Conservation (phyloP, 2,888 invertebrate species). For the Allolobophora icterica region DNA sequence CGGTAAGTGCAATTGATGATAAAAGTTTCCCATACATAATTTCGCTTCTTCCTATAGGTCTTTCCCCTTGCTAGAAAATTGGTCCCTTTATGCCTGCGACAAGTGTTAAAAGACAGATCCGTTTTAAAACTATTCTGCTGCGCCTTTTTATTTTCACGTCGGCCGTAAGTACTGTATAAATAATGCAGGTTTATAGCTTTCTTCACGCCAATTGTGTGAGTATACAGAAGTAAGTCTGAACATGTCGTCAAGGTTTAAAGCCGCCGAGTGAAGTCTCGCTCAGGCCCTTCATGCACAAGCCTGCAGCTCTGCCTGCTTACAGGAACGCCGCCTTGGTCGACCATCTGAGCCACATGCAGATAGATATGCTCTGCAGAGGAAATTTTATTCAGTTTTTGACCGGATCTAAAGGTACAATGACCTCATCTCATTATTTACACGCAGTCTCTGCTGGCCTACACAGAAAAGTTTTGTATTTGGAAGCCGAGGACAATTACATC, state of each 20-base stretch:
- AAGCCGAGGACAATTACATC: neutral
- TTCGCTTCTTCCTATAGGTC: no score
- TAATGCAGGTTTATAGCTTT: no score
- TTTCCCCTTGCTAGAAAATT: no score
- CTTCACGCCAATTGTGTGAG: no score
- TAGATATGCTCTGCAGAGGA: no score
- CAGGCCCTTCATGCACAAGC: neutral
- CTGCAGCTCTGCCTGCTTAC: neutral
- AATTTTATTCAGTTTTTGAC: neutral
- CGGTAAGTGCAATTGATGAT: no score
- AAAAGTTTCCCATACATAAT: no score
- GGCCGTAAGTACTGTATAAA: no score
- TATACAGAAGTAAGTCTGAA: neutral
- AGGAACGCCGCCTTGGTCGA: neutral
- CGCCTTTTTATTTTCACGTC: no score
- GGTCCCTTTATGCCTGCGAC: no score
- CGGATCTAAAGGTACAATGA: neutral
- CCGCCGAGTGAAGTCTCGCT: neutral
- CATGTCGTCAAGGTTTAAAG: neutral
- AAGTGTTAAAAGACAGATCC: no score
- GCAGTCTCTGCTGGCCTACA: neutral
- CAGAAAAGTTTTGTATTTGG: neutral
- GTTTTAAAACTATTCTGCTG: no score
- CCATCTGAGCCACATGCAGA: neutral
- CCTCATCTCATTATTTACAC: neutral